A percentile compares a stretch with the other conserved stretches of the same genome.
Evolutionary conservation across 2,888 invertebrate genomes (phyloP).

Genomic region (Cataglyphis cursor): DNA sequence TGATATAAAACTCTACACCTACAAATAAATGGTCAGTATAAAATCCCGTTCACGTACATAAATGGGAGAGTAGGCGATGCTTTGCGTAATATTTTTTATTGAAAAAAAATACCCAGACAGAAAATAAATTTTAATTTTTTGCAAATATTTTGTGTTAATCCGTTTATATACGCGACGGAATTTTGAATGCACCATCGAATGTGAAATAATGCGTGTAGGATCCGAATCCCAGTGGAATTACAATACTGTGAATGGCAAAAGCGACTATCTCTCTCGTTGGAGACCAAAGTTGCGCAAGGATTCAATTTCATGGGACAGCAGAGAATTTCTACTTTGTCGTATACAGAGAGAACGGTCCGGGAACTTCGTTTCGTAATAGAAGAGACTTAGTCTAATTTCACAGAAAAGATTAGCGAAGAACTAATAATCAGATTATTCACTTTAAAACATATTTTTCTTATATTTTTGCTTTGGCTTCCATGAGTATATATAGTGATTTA

Average conservation of each 20-base stretch:
- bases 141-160: slow-evolving; percentile 31
- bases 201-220: slow-evolving; percentile 36
- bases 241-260: slow-evolving; percentile 57
- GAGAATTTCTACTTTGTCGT: slow-evolving; percentile 59
- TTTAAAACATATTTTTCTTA: slow-evolving; percentile 71
- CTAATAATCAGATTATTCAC: slow-evolving; percentile 76
- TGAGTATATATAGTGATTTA: slow-evolving; percentile 42
- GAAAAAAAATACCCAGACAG: neutral
- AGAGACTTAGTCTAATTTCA: slow-evolving; percentile 77
- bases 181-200: slow-evolving; percentile 31
- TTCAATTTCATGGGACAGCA: slow-evolving; percentile 66
- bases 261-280: slow-evolving; percentile 52
- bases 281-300: slow-evolving; percentile 64
- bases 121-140: slow-evolving; percentile 22
- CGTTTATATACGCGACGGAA: slow-evolving; percentile 23
- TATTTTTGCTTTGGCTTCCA: slow-evolving; percentile 60
- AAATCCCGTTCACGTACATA: neutral
- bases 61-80: neutral
- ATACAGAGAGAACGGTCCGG: slow-evolving; percentile 40
- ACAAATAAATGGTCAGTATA: neutral
- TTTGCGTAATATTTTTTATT: slow-evolving; percentile 29
- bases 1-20: neutral
- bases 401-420: slow-evolving; percentile 75
- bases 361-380: slow-evolving; percentile 63
- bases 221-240: slow-evolving; percentile 58